Conservation (phyloP, 30 jellyfish, hydroid and myxozoan species). For the Aurelia coerulea region DNA sequence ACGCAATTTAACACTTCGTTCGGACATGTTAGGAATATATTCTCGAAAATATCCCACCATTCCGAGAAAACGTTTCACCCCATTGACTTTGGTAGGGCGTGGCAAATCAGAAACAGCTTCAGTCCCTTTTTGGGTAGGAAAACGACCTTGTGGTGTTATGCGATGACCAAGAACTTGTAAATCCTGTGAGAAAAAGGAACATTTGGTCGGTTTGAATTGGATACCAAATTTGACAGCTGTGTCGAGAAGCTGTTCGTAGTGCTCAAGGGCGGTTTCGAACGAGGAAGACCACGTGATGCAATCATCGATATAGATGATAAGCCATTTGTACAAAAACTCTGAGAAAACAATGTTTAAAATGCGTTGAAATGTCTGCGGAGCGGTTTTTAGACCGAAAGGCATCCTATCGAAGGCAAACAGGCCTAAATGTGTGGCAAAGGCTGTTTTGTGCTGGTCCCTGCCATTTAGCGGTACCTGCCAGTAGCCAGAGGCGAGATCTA, state of each 20-base stretch:
- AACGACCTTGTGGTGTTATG: constrained; percentile 37
- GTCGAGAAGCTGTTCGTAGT: constrained; percentile 9
- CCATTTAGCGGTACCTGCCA: constrained; percentile 36
- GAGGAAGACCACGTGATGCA: constrained; percentile 29
- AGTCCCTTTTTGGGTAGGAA: constrained; percentile 17
- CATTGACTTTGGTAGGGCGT: constrained; percentile 3
- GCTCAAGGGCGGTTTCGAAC: constrained; percentile 3
- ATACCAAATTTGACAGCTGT: constrained; percentile 23
- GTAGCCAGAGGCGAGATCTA: constrained; percentile 27
- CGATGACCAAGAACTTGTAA: constrained; percentile 38
- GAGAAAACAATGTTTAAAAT: constrained; percentile 33
- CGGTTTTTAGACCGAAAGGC: constrained; percentile 37
- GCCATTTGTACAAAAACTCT: constrained; percentile 41
- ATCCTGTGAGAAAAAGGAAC: constrained; percentile 2
- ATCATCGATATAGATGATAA: constrained; percentile 33
- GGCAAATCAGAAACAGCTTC: constrained; percentile 15
- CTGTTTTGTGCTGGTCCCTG: constrained; percentile 25
- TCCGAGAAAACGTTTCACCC: constrained; percentile 31
- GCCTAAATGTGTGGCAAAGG: constrained; percentile 26
- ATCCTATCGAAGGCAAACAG: background rate
- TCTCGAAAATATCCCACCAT: constrained; percentile 36
- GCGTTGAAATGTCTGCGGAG: constrained; percentile 15
- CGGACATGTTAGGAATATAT: constrained; percentile 26
- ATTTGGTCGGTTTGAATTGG: constrained; percentile 52
- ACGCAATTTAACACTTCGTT: background rate